These are phyloP conservation scores for Chymomyza amoena DNA, from an alignment of 2,888 invertebrate genomes.

Conservation along the genomic window DNA sequence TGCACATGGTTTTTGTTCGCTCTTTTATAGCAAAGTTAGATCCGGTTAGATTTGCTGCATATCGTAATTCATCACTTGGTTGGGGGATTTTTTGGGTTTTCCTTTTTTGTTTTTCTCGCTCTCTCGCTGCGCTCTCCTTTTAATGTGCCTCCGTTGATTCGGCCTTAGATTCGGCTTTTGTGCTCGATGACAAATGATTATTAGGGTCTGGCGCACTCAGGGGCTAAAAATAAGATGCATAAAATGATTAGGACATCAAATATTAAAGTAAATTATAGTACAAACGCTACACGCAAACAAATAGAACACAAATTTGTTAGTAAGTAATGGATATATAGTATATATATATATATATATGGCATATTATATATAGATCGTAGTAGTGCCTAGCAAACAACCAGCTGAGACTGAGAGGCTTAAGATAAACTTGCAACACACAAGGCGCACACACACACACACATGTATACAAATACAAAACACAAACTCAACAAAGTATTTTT, in stretches of 20 bases:
- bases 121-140: conserved; percentile 32
- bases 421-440: conserved; percentile 1
- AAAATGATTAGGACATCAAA: conserved; percentile 36
- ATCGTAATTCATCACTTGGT: background rate
- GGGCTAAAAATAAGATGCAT: conserved; percentile 81
- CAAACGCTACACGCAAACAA: background rate
- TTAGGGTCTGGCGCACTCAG: conserved; percentile 91
- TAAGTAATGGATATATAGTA: background rate
- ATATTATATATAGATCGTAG: background rate
- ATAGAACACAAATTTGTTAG: background rate
- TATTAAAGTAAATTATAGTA: background rate
- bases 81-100: background rate
- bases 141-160: conserved; percentile 92
- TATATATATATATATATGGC: background rate
- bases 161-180: conserved; percentile 85
- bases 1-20: background rate
- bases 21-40: background rate
- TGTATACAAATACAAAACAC: conserved; percentile 40
- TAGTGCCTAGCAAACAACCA: background rate
- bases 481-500: conserved; percentile 38
- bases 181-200: conserved; percentile 85
- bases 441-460: conserved; percentile 32
- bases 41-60: background rate
- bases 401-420: background rate
- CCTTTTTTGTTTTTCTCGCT: background rate